Evolutionary conservation across 1,140 invertebrate species (phyloP), one percentile per base, ranked within the genome.

Genomic region (Papilio polyxenes): DNA sequence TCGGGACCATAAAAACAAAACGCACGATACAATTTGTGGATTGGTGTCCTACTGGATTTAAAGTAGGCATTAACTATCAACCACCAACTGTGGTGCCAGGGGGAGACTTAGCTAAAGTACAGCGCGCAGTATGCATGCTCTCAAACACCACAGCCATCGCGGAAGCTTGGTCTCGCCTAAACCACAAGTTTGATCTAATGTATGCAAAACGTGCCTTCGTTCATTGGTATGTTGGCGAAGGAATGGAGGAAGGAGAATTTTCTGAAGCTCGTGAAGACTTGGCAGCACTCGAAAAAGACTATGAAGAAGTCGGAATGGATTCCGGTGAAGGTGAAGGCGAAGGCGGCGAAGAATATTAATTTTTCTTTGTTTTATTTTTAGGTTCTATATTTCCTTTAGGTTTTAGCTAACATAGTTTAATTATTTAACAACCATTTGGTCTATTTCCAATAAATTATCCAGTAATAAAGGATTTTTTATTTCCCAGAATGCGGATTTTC

Each of bases 11-110:
- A 89, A 98, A 98, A 94, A 97, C 97, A 79, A 97, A 98, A 92
- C 95, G 97, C 75, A 96, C 96, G 44, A 97, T 98, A 85, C 97
- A 98, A 92, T 98, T 98, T 91, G 98, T 98, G 13, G 98, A 98
- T 93, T 98, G 98, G 98, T 98, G 97, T 93, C 97, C 97, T 56
- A 98, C 98, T 87, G 97, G 97, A 96, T 98, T 82, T 96, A 97
- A 93, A 95, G 96, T 97, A 11, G 97, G 97, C 51, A 97, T 97
- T 86, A 97, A 97, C 92, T 97, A 97, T 90, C 97, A 97, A 90
- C 96, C 96, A 65, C 97, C 97, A 20, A 97, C 97, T 81, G 97
- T 97, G 37, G 97, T 98, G 44, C 97, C 97, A 37, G 97, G 97
- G n/a, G 97, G 97, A 69, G 97, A 98, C 93, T 92, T 98, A 92